phyloP scores from a whole-genome alignment of 1,140 invertebrate genomes.

The Hesperophylax magnus region DNA sequence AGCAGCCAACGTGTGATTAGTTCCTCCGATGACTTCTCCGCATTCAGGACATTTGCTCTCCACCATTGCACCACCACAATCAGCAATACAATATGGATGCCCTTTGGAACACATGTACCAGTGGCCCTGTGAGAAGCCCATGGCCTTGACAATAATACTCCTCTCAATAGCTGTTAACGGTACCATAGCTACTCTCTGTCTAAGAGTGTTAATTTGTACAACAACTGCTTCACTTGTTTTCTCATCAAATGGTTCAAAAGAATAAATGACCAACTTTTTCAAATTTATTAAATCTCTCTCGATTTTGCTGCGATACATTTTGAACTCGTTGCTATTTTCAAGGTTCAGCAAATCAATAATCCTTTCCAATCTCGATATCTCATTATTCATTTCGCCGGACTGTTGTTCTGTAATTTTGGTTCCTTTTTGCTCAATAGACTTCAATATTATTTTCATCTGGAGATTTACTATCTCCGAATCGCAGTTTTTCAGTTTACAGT shows the following conservation, averaged over 20 bases:
- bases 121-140: constrained; percentile 74
- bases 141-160: constrained; percentile 73
- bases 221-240: constrained; percentile 1
- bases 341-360: constrained; percentile 18
- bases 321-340: not conserved
- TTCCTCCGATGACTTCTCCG: constrained; percentile 75
- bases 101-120: constrained; percentile 86
- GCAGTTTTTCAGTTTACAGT: constrained; percentile 51
- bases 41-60: constrained; percentile 74
- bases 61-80: constrained; percentile 81
- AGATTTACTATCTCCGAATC: constrained; percentile 36
- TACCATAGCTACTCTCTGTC: constrained; percentile 4
- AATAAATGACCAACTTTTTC: not conserved
- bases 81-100: constrained; percentile 79
- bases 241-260: constrained; percentile 27
- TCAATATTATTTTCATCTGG: constrained; percentile 59
- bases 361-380: constrained; percentile 61
- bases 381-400: constrained; percentile 61
- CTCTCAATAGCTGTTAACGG: constrained; percentile 71
- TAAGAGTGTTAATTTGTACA: not conserved
- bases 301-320: not conserved
- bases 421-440: constrained; percentile 55
- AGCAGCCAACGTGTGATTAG: constrained; percentile 68
- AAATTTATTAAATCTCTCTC: not conserved
- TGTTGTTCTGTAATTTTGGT: constrained; percentile 64